phyloP scores from a whole-genome alignment of 2,888 invertebrate genomes.

The Norana najaformis region DNA sequence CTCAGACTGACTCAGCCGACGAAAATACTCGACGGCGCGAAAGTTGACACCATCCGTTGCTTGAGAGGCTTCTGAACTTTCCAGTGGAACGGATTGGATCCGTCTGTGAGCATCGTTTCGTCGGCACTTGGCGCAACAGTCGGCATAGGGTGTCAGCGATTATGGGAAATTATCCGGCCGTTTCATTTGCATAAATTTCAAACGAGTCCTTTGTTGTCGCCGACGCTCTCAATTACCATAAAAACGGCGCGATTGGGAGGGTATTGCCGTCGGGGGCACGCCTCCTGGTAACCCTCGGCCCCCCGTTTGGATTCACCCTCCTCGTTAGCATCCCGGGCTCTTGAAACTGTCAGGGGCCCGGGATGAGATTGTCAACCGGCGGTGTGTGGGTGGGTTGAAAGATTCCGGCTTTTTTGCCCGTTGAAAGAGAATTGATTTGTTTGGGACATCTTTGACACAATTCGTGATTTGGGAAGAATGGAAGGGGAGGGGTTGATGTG shows the following conservation, averaged over 20 bases:
- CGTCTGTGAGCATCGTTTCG: too few relatives aligned
- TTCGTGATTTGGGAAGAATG: slow-evolving; percentile 1
- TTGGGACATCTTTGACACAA: slow-evolving; percentile 22
- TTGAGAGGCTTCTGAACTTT: too few relatives aligned
- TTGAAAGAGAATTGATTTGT: not conserved
- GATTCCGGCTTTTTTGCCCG: not conserved
- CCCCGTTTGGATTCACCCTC: not conserved
- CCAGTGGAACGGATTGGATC: too few relatives aligned
- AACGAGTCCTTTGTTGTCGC: not conserved
- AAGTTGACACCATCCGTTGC: too few relatives aligned
- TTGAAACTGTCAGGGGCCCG: not conserved
- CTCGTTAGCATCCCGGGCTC: not conserved
- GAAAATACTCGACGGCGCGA: too few relatives aligned
- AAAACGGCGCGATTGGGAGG: not conserved
- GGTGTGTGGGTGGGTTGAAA: too few relatives aligned
- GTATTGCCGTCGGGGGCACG: too few relatives aligned
- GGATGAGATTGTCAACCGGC: not conserved
- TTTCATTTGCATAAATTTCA: slow-evolving; percentile 7
- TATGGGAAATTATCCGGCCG: not conserved
- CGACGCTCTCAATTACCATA: not conserved
- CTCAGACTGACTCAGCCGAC: too few relatives aligned
- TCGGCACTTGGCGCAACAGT: too few relatives aligned
- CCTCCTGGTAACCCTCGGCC: not conserved
- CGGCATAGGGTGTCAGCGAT: not conserved
- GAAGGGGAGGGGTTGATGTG: not conserved